Percentiles rank a stretch among this genome's conserved stretches.
These are phyloP conservation scores for Amiota mariae DNA, from an alignment of 2,888 invertebrate genomes.

Conservation along the genomic window DNA sequence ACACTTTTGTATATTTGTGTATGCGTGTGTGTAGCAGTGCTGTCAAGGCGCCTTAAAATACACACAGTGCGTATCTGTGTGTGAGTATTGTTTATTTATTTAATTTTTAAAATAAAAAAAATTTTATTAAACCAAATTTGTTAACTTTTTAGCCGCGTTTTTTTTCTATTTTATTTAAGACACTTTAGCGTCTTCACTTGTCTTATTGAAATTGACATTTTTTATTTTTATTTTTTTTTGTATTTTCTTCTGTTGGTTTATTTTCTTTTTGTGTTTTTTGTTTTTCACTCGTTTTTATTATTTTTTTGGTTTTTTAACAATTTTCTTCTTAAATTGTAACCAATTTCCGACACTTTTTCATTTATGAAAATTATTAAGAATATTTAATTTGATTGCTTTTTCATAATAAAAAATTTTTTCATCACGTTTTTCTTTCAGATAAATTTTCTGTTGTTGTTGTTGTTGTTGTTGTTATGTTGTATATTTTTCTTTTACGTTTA, in stretches of 20 bases:
- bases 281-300: neutral
- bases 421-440: neutral
- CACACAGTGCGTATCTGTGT: constrained; percentile 32
- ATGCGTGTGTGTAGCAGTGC: constrained; percentile 13
- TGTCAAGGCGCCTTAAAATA: constrained; percentile 8
- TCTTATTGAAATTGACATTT: constrained; percentile 12
- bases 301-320: constrained; percentile 50
- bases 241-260: constrained; percentile 27
- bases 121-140: constrained; percentile 25
- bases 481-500: constrained; percentile 41
- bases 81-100: constrained; percentile 32
- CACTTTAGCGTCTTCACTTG: constrained; percentile 28
- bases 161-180: constrained; percentile 14
- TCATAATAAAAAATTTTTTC: neutral
- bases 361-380: constrained; percentile 7
- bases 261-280: constrained; percentile 56
- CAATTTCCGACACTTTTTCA: constrained; percentile 40
- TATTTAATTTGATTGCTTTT: neutral
- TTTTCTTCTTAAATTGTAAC: too few species aligned
- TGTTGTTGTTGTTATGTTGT: neutral
- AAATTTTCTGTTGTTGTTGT: neutral
- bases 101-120: constrained; percentile 31
- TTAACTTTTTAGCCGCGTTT: constrained; percentile 30
- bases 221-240: constrained; percentile 30
- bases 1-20: neutral